Evolutionary conservation across 1,140 invertebrate genomes (phyloP).

Genomic region (Bombus turneri): DNA sequence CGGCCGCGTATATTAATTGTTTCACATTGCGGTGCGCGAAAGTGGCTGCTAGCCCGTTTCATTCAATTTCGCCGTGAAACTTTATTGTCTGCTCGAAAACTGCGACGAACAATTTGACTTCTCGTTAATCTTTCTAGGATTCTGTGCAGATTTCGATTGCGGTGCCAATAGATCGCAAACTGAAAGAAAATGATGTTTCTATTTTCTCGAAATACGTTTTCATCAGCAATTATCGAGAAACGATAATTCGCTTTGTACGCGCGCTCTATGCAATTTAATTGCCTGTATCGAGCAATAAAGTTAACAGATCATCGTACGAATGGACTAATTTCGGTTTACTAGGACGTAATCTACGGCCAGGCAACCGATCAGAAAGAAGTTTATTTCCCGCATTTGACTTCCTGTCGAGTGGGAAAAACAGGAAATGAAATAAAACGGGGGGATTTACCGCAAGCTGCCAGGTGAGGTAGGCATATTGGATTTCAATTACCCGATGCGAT

Average conservation of each 20-base stretch:
- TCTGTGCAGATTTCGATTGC: not conserved
- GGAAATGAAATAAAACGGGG: conserved; percentile 43
- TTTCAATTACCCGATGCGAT: conserved; percentile 57
- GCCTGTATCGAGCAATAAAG: not conserved
- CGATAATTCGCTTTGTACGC: not conserved
- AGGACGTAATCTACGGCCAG: conserved; percentile 2
- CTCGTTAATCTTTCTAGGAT: not conserved
- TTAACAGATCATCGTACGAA: not conserved
- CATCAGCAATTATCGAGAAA: conserved; percentile 18
- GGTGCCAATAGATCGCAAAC: not conserved
- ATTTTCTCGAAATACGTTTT: too few species aligned
- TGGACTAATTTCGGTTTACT: conserved; percentile 24
- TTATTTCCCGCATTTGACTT: not conserved
- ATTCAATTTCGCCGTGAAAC: not conserved
- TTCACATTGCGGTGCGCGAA: conserved; percentile 40
- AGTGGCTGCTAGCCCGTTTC: not conserved
- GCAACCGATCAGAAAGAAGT: not conserved
- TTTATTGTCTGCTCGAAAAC: not conserved
- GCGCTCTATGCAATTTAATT: not conserved
- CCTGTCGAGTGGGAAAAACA: not conserved
- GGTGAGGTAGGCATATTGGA: conserved; percentile 55
- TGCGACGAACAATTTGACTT: not conserved
- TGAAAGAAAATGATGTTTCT: not conserved
- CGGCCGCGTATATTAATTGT: conserved; percentile 55
- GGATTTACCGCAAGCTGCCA: conserved; percentile 17